Conservation (phyloP, 2,113 vertebrate species). For the Prietella phreatophila region DNA sequence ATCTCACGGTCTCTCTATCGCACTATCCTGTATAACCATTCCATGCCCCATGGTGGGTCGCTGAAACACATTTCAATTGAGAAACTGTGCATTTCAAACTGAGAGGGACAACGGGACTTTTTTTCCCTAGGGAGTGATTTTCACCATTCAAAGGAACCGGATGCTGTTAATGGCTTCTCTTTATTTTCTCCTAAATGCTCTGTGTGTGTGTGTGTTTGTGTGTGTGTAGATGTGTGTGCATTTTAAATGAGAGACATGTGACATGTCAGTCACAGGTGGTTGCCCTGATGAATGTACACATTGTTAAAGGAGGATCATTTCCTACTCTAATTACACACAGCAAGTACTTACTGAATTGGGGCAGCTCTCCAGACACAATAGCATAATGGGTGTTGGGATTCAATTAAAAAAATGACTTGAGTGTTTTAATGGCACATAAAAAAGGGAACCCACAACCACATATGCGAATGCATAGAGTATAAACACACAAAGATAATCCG, state of each 20-base stretch:
- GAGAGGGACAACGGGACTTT: neutral
- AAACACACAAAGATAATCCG: no score
- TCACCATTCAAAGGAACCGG: neutral
- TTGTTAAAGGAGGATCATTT: conserved; percentile 44
- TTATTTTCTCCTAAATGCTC: neutral
- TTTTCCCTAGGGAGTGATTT: conserved; percentile 2
- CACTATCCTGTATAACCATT: neutral
- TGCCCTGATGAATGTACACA: conserved; percentile 28
- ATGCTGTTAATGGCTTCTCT: conserved; percentile 11
- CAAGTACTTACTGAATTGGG: conserved; percentile 58
- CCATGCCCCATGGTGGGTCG: neutral
- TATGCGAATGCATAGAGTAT: neutral
- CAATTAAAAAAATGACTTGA: conserved; percentile 59
- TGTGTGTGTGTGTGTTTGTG: conserved; percentile 13
- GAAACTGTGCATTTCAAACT: conserved; percentile 5
- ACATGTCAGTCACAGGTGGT: conserved; percentile 41
- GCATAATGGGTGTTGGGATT: conserved; percentile 62
- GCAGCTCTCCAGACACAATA: conserved; percentile 45
- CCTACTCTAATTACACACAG: conserved; percentile 64
- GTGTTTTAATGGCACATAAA: neutral
- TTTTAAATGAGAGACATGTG: conserved; percentile 16
- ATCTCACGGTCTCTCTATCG: neutral
- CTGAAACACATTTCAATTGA: conserved; percentile 25
- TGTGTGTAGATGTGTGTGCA: neutral
- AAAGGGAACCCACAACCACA: neutral